Conservation (phyloP, 2,888 invertebrate species). For the Drosophila lacicola region DNA sequence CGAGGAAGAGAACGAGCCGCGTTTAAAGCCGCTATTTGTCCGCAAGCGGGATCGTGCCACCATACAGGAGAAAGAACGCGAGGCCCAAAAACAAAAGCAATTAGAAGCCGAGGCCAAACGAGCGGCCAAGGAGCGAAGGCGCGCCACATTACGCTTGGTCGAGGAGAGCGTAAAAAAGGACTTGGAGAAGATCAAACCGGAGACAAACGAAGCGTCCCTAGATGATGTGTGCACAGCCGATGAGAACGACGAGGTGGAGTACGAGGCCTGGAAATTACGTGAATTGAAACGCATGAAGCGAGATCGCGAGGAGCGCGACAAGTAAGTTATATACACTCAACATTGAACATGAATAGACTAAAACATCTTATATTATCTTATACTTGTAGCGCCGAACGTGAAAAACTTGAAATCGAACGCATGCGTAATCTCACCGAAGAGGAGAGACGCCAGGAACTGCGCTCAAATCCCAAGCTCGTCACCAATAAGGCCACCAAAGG, state of each 20-base stretch:
- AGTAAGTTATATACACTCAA: constrained; percentile 87
- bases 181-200: constrained; percentile 88
- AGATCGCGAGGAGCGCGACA: constrained; percentile 97
- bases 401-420: constrained; percentile 94
- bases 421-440: constrained; percentile 98
- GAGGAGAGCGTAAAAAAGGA: constrained; percentile 96
- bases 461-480: constrained; percentile 95
- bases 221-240: constrained; percentile 96
- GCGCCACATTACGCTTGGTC: constrained; percentile 94
- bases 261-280: constrained; percentile 98
- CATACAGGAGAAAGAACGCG: constrained; percentile 96
- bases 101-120: constrained; percentile 93
- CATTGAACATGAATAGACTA: not conserved
- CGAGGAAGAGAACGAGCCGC: constrained; percentile 95
- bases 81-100: constrained; percentile 93
- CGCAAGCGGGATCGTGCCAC: constrained; percentile 97
- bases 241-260: constrained; percentile 98
- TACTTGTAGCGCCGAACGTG: constrained; percentile 91
- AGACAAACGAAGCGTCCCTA: constrained; percentile 91
- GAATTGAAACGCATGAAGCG: constrained; percentile 98
- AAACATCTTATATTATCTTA: not conserved
- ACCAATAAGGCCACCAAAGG: constrained; percentile 98
- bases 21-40: constrained; percentile 97
- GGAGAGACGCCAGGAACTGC: constrained; percentile 94
- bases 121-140: constrained; percentile 94